phyloP scores from a whole-genome alignment of 2,113 vertebrate genomes.

The Mormoops blainvillei region DNA sequence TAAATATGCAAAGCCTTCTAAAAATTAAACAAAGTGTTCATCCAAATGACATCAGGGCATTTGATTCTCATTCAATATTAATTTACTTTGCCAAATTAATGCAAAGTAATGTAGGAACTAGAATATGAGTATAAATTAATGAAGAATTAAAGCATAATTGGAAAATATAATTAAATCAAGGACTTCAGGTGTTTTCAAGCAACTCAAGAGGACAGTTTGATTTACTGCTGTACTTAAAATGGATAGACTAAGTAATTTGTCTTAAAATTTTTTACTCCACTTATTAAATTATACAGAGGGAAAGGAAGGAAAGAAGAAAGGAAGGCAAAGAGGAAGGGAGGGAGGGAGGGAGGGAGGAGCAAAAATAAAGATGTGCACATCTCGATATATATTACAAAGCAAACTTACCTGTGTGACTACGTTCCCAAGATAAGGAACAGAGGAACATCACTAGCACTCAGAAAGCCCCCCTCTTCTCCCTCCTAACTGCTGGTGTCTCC shows the following conservation, averaged over 20 bases:
- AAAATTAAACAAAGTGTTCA: constrained; percentile 50
- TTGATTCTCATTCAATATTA: constrained; percentile 50
- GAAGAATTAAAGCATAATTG: neutral
- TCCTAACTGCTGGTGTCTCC: too few species aligned
- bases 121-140: constrained; percentile 35
- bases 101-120: neutral
- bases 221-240: neutral
- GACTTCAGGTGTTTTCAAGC: neutral
- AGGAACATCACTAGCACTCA: neutral
- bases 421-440: neutral
- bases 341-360: neutral
- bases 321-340: too few species aligned
- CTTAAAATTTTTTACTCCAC: neutral
- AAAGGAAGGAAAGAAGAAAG: neutral
- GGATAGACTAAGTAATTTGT: neutral
- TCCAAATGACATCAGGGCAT: constrained; percentile 27
- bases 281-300: neutral
- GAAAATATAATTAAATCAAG: constrained; percentile 42
- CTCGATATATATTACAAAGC: neutral
- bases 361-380: neutral
- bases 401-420: neutral
- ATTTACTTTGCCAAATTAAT: constrained; percentile 41
- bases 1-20: constrained; percentile 28
- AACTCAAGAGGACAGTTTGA: neutral
- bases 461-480: neutral